Evolutionary conservation across 2,888 invertebrate genomes (phyloP), one percentile per base, ranked within the genome.

Genomic region (Polia nebulosa): DNA sequence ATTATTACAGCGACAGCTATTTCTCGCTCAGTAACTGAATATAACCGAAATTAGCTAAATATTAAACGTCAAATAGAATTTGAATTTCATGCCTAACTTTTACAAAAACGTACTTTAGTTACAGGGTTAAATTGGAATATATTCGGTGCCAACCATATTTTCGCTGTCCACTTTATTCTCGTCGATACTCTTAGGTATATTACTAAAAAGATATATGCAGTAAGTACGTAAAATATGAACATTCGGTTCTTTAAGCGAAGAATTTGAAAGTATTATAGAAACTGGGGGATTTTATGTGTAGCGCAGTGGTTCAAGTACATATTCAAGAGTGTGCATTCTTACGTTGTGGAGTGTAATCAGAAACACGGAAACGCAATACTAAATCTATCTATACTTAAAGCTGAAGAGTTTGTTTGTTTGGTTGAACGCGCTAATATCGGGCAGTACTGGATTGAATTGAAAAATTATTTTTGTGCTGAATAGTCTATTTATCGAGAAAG

Each of bases 1-100:
- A 53, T 63, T 58, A 76, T 64, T 69, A 63, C 27, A 47, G 41
- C 27, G 47, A 45, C 59, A 73, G 76, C 61, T 62, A 73, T 66
- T 78, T 72, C 53, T 58, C 34, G 53, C 22, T 58, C 11, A 29
- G 49, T 67, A 41, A 72, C 32, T 34, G 17, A 61, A 58, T 57
- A 2, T 51, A 36, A 57, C 27, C n/a, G 27, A 62, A 52, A 53
- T 68, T 57, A 55, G 41, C 20, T 22, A 63, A 62, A 57, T 65
- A 62, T 61, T 65, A 63, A 65, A 64, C 45, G 32, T 72, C 47
- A 72, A 72, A 61, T 51, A 22, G 32, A 58, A 68, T 25, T 66
- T 55, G 20, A 76, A 65, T 65, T 49, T 34, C 32, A 62, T 45
- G 20, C 20, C 44, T 17, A 60, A 65, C 27, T 49, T 57, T 20